Conservation (phyloP, 2,888 invertebrate species). For the Lasioglossum figueresi region DNA sequence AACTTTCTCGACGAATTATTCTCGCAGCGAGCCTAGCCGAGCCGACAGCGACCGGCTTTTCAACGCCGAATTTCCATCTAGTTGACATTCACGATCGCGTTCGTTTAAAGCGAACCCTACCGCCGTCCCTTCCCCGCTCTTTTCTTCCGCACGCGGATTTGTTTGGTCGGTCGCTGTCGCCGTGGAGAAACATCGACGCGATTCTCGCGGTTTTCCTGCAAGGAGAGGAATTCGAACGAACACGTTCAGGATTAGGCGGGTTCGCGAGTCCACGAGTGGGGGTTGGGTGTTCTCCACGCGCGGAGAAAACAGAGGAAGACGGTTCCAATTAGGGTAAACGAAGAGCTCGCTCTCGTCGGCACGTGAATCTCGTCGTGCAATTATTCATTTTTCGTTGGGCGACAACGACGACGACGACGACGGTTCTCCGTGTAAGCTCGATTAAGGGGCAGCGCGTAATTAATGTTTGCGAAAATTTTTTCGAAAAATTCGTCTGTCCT, state of each 20-base stretch:
- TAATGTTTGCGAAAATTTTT: constrained; percentile 28
- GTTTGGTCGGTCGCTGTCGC: not conserved
- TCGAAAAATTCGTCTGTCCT: not conserved
- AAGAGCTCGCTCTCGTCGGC: not conserved
- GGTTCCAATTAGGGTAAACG: constrained; percentile 35
- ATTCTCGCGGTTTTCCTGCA: not conserved
- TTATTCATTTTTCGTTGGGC: constrained; percentile 13
- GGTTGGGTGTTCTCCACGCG: not conserved
- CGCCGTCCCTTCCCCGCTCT: not conserved
- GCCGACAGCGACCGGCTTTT: constrained; percentile 2
- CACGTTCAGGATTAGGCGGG: not conserved
- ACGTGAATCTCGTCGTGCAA: not conserved
- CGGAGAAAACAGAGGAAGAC: not conserved
- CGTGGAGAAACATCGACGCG: not conserved
- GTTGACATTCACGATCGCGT: constrained; percentile 29
- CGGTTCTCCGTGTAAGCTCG: not conserved
- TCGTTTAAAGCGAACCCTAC: not conserved
- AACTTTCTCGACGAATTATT: constrained; percentile 15
- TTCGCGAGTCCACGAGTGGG: not conserved
- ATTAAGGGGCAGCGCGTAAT: constrained; percentile 40
- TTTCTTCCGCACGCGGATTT: not conserved
- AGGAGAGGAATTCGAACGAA: not conserved
- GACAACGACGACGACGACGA: not conserved
- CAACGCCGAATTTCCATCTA: not conserved
- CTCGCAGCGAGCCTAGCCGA: not conserved